Percentiles rank a stretch among this genome's conserved stretches.
These are phyloP conservation scores for Drosophila bipectinata DNA, from an alignment of 1,140 invertebrate species.

Conservation along the genomic window DNA sequence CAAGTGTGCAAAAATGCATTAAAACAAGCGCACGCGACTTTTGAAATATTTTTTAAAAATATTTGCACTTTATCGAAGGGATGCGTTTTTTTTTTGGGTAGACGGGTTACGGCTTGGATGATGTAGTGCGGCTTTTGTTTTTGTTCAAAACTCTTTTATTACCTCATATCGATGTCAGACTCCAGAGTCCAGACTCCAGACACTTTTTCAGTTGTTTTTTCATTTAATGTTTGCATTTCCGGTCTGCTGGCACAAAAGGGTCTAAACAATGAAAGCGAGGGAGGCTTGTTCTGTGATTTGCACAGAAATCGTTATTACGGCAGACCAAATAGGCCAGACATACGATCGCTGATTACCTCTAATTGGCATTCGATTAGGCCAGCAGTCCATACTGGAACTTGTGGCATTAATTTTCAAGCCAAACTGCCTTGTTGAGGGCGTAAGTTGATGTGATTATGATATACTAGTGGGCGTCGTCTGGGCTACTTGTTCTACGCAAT, in stretches of 20 bases:
- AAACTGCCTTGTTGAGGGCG: constrained; percentile 40
- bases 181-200: neutral
- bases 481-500: constrained; percentile 44
- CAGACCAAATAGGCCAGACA: constrained; percentile 40
- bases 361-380: constrained; percentile 54
- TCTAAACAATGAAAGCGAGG: constrained; percentile 31
- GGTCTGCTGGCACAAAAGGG: constrained; percentile 40
- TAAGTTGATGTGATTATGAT: constrained; percentile 15
- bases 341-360: constrained; percentile 52
- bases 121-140: constrained; percentile 62
- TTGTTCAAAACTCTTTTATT: constrained; percentile 75
- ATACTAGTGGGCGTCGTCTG: constrained; percentile 33
- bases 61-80: constrained; percentile 55
- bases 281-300: constrained; percentile 12
- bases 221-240: constrained; percentile 50
- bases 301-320: constrained; percentile 23
- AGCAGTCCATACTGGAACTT: constrained; percentile 21
- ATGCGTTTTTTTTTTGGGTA: neutral
- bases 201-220: constrained; percentile 41
- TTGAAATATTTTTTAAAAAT: constrained; percentile 51
- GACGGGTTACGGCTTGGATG: constrained; percentile 2
- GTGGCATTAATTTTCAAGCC: constrained; percentile 39
- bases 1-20: constrained; percentile 81
- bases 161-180: constrained; percentile 72
- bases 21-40: constrained; percentile 75